These are phyloP conservation scores for Montipora capitata DNA, from an alignment of 92 coral and sea anemone genomes.

Conservation along the genomic window DNA sequence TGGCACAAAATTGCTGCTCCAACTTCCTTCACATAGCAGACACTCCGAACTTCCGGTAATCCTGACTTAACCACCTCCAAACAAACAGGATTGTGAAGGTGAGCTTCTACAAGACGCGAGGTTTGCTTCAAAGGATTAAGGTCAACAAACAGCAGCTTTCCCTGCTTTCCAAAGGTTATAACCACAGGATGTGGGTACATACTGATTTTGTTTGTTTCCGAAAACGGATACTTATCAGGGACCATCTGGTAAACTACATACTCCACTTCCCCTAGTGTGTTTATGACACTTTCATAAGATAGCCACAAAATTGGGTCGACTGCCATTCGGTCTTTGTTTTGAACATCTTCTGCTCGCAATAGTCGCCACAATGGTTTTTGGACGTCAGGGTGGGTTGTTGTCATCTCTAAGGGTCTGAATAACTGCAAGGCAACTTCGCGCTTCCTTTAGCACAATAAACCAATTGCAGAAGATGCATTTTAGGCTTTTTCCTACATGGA, in stretches of 20 bases:
- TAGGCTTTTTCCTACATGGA: slow-evolving; percentile 67
- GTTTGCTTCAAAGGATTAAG: slow-evolving; percentile 25
- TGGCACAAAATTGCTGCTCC: slow-evolving; percentile 59
- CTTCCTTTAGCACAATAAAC: slow-evolving; percentile 57
- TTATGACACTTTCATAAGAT: slow-evolving; percentile 29
- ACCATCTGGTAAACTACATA: slow-evolving; percentile 61
- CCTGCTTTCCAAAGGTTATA: slow-evolving; percentile 39
- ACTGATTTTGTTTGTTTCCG: too few relatives aligned
- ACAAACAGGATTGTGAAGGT: slow-evolving; percentile 58
- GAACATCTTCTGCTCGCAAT: too few relatives aligned
- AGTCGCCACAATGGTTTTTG: too few relatives aligned
- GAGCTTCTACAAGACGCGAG: slow-evolving; percentile 55
- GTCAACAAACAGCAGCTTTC: slow-evolving; percentile 57
- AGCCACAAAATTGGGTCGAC: slow-evolving; percentile 62
- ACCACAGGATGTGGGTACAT: slow-evolving; percentile 66
- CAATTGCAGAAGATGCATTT: slow-evolving; percentile 56
- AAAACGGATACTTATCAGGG: slow-evolving; percentile 55
- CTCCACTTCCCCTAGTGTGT: slow-evolving; percentile 39
- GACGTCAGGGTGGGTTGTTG: slow-evolving; percentile 66
- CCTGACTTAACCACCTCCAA: slow-evolving; percentile 41
- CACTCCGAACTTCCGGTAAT: slow-evolving; percentile 35
- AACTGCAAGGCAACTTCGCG: slow-evolving; percentile 54
- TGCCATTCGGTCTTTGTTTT: too few relatives aligned
- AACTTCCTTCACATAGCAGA: slow-evolving; percentile 31
- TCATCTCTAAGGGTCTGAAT: slow-evolving; percentile 68